Evolutionary conservation across 2,888 invertebrate species (phyloP).

Genomic region (Nephrotoma guestfalica): DNA sequence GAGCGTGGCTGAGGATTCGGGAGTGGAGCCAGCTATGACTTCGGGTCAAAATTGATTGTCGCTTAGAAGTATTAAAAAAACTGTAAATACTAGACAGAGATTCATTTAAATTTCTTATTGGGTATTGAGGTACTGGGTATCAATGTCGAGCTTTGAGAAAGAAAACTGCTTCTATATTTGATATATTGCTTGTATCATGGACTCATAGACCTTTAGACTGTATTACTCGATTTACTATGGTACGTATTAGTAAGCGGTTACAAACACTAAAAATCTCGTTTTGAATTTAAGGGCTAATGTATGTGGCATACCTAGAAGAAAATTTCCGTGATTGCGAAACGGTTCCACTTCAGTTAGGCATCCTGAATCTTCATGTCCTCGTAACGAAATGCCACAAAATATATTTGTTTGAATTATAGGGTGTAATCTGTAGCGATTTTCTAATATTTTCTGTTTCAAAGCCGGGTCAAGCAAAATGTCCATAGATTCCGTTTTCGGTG

Average conservation of each 20-base stretch:
- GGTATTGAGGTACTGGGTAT: too few relatives aligned
- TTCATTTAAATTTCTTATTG: too few relatives aligned
- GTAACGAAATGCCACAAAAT: conserved; percentile 16
- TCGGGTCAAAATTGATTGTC: too few relatives aligned
- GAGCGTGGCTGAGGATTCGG: too few relatives aligned
- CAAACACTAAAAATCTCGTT: too few relatives aligned
- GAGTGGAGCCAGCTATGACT: too few relatives aligned
- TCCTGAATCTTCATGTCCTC: conserved; percentile 16
- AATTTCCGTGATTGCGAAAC: conserved; percentile 18
- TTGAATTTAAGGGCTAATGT: background rate
- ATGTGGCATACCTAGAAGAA: conserved; percentile 8
- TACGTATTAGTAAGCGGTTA: background rate
- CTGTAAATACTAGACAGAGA: too few relatives aligned
- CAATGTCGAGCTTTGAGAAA: too few relatives aligned
- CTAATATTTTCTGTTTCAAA: background rate
- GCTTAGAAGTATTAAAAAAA: too few relatives aligned
- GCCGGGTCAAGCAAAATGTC: conserved; percentile 5
- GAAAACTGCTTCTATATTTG: conserved; percentile 17
- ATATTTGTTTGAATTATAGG: conserved; percentile 1
- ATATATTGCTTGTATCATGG: conserved; percentile 19
- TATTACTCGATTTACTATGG: background rate
- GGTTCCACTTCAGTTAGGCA: conserved; percentile 8
- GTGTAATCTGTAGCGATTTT: background rate
- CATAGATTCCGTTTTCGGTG: conserved; percentile 8
- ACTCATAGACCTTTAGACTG: conserved; percentile 9